A percentile compares a stretch with the other conserved stretches of the same genome.
Evolutionary conservation across 2,113 vertebrate genomes (phyloP).

Genomic region (Lanius collurio): DNA sequence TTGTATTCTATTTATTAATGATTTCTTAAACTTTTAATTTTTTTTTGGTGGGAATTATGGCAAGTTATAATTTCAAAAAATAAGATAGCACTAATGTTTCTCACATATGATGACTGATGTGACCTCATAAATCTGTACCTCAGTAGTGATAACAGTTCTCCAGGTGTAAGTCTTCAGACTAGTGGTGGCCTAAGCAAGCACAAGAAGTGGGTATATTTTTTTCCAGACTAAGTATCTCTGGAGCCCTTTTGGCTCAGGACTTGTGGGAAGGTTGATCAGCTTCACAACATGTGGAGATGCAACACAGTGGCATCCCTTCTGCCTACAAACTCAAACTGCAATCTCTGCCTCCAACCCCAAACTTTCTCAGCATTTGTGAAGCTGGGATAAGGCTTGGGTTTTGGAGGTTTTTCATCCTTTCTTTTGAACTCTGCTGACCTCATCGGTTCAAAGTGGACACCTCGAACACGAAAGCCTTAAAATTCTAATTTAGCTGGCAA

Average conservation of each 20-base stretch:
- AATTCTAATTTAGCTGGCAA: slow-evolving; percentile 11
- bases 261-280: neutral
- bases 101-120: neutral
- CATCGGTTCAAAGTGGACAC: neutral
- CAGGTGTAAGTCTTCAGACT: neutral
- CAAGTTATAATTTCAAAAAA: neutral
- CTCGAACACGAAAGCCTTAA: neutral
- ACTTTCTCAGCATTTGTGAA: neutral
- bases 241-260: neutral
- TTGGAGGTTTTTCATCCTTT: neutral
- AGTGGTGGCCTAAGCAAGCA: neutral
- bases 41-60: neutral
- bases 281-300: neutral
- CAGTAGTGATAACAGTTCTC: neutral
- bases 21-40: neutral
- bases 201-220: neutral
- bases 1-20: neutral
- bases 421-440: neutral
- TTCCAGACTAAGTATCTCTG: neutral
- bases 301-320: neutral
- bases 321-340: neutral
- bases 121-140: neutral
- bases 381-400: neutral
- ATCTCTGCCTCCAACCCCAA: neutral
- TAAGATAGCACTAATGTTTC: neutral